Evolutionary conservation across 2,113 vertebrate species (phyloP).

Genomic region (Oophaga pumilio): DNA sequence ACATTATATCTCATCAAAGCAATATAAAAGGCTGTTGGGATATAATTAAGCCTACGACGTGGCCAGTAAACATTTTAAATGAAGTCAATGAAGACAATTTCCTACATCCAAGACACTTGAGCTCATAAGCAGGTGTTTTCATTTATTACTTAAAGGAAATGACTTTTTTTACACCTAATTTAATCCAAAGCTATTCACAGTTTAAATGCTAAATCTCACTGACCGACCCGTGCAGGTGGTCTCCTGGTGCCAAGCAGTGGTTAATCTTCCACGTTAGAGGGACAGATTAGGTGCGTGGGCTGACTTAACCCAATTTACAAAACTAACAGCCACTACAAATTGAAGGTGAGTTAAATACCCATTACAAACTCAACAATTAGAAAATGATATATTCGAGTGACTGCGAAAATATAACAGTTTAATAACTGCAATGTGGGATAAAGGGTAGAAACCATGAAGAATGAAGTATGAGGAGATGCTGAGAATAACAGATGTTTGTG

Average conservation of each 20-base stretch:
- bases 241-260: conserved; percentile 79
- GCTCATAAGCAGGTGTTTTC: conserved; percentile 80
- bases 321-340: conserved; percentile 71
- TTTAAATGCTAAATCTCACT: conserved; percentile 91
- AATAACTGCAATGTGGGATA: conserved; percentile 7
- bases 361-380: conserved; percentile 46
- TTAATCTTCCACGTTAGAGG: conserved; percentile 68
- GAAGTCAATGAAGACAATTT: conserved; percentile 44
- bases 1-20: conserved; percentile 11
- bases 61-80: conserved; percentile 49
- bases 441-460: not conserved
- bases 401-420: conserved; percentile 22
- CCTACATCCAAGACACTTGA: conserved; percentile 67
- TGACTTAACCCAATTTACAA: conserved; percentile 70
- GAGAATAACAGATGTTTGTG: conserved; percentile 8
- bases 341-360: conserved; percentile 60
- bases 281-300: conserved; percentile 67
- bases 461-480: not conserved
- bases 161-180: conserved; percentile 99
- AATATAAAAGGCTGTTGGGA: not conserved
- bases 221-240: conserved; percentile 96
- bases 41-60: conserved; percentile 23
- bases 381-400: conserved; percentile 29
- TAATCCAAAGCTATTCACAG: conserved; percentile 97
- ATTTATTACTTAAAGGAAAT: conserved; percentile 97